Conservation (phyloP, 2,888 invertebrate species). For the Emesis furor region DNA sequence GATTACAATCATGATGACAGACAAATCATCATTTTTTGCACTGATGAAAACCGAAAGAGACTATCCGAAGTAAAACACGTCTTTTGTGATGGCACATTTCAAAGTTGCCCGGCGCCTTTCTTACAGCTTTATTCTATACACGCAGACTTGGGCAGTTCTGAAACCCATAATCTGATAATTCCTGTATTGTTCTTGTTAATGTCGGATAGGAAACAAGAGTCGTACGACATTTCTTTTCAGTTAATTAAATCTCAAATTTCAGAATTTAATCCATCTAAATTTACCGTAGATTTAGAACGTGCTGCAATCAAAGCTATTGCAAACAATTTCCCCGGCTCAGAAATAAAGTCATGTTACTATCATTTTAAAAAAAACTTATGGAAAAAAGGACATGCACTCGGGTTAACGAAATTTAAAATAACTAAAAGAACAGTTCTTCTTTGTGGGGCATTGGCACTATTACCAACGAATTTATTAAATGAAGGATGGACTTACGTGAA, state of each 20-base stretch:
- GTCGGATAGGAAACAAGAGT: slow-evolving; percentile 5
- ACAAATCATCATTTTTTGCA: neutral
- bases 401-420: slow-evolving; percentile 8
- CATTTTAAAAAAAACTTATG: neutral
- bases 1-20: slow-evolving; percentile 3
- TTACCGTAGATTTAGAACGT: slow-evolving; percentile 5
- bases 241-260: slow-evolving; percentile 10
- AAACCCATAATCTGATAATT: slow-evolving; percentile 11
- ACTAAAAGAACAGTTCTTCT: neutral
- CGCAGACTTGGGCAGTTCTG: neutral
- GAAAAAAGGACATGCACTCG: neutral
- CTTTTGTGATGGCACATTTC: slow-evolving; percentile 5
- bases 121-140: slow-evolving; percentile 5
- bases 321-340: neutral
- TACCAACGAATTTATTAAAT: slow-evolving; percentile 4
- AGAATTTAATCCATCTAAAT: slow-evolving; percentile 9
- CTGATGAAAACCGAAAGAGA: slow-evolving; percentile 8
- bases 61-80: neutral
- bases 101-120: slow-evolving; percentile 1
- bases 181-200: slow-evolving; percentile 11
- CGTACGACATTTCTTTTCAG: slow-evolving; percentile 2
- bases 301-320: neutral
- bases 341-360: neutral
- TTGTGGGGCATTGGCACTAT: neutral
- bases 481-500: neutral